phyloP scores from a whole-genome alignment of 2,113 vertebrate genomes.

The Setophaga kirtlandii region DNA sequence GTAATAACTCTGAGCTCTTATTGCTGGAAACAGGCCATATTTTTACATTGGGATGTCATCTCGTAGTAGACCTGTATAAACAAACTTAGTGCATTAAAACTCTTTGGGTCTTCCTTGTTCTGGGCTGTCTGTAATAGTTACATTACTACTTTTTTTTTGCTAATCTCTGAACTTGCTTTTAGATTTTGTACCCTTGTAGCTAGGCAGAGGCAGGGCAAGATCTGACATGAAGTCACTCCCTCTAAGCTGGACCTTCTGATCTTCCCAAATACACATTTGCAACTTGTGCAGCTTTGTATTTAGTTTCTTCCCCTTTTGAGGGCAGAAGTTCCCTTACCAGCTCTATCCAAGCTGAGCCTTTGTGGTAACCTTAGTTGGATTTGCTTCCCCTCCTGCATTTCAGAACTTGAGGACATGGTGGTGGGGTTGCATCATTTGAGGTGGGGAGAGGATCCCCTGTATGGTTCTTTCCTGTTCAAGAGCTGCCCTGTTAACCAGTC shows the following conservation, averaged over 20 bases:
- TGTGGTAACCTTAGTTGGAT: not conserved
- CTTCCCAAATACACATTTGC: not conserved
- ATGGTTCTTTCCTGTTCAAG: not conserved
- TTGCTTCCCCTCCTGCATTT: not conserved
- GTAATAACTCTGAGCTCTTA: not conserved
- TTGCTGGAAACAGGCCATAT: not conserved
- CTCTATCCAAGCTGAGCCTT: not conserved
- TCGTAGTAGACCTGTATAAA: not conserved
- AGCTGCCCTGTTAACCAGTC: not conserved
- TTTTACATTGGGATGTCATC: not conserved
- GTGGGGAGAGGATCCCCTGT: not conserved
- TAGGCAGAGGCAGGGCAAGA: not conserved
- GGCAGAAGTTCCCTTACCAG: not conserved
- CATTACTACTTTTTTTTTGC: not conserved
- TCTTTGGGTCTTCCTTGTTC: not conserved
- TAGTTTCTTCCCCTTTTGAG: not conserved
- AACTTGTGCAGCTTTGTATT: not conserved
- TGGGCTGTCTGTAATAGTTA: not conserved
- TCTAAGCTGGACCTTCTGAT: not conserved
- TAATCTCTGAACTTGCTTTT: not conserved
- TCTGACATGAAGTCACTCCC: not conserved
- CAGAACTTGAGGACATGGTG: not conserved
- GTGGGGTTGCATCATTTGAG: not conserved
- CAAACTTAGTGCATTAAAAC: not conserved
- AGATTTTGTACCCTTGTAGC: not conserved